Percentiles rank a stretch among this genome's conserved stretches.
phyloP scores from a whole-genome alignment of 2,113 vertebrate genomes.

The Promerops cafer region DNA sequence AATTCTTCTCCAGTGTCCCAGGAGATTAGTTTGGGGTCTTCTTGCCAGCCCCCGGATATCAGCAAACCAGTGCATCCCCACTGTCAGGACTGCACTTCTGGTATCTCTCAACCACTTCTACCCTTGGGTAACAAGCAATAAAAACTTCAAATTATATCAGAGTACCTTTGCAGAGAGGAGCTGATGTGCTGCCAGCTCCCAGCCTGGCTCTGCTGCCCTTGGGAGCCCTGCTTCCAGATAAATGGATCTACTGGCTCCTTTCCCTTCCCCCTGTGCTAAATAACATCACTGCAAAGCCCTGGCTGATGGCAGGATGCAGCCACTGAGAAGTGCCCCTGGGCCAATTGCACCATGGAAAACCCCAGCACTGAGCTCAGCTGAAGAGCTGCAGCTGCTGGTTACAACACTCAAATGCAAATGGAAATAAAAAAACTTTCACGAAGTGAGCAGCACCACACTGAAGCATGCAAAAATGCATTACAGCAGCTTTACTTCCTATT shows the following conservation, averaged over 20 bases:
- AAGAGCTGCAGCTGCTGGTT: not conserved
- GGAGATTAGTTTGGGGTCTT: not conserved
- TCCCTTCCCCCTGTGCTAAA: not conserved
- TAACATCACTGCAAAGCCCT: not conserved
- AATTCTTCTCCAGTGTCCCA: not conserved
- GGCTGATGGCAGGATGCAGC: not conserved
- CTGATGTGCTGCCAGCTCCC: not conserved
- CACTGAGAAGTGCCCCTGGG: not conserved
- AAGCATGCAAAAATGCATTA: not conserved
- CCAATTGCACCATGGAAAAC: not conserved
- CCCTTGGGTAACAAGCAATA: not conserved
- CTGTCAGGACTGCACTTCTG: not conserved
- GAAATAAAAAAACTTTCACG: not conserved
- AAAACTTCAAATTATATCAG: accelerated
- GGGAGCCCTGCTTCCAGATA: not conserved
- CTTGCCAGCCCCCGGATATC: accelerated
- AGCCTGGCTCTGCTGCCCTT: not conserved
- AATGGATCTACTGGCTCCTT: not conserved
- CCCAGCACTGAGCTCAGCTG: not conserved
- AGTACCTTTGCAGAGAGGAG: not conserved
- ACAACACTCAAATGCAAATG: not conserved
- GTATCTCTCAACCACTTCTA: not conserved
- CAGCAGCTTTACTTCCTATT: not conserved
- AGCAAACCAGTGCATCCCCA: not conserved
- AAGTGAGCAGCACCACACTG: not conserved